Conservation (phyloP, 1,140 invertebrate species). For the Uloborus diversus region DNA sequence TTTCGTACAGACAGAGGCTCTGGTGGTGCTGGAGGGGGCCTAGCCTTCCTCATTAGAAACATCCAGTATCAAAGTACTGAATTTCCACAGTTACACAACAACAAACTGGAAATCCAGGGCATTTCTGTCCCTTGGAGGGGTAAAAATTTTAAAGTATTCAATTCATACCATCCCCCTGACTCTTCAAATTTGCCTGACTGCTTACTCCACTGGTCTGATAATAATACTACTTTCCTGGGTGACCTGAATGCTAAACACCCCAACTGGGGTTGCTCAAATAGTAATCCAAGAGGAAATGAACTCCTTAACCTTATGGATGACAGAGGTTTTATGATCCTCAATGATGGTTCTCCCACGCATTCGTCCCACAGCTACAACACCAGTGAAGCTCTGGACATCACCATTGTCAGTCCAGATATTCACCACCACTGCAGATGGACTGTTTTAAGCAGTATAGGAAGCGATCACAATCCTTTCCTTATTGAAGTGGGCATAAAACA, state of each 20-base stretch:
- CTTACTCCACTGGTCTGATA: too few species aligned
- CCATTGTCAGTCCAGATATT: not conserved
- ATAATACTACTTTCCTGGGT: not conserved
- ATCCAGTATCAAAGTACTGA: too few species aligned
- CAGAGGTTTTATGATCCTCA: not conserved
- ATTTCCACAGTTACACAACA: not conserved
- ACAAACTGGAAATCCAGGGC: not conserved
- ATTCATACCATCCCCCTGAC: too few species aligned
- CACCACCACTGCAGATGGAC: not conserved
- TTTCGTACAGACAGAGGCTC: too few species aligned
- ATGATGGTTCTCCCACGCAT: not conserved
- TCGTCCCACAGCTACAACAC: not conserved
- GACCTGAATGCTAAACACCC: constrained; percentile 5
- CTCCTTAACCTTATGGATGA: not conserved
- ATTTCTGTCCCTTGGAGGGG: too few species aligned
- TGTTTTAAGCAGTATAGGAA: not conserved
- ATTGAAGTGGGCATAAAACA: not conserved
- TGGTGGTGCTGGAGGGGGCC: too few species aligned
- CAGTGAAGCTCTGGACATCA: not conserved
- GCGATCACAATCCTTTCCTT: not conserved
- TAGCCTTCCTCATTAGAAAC: too few species aligned
- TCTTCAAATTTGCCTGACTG: too few species aligned
- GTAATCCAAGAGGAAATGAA: constrained; percentile 1
- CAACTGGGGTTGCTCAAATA: not conserved
- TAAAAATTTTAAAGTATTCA: too few species aligned